Evolutionary conservation across 1,140 invertebrate species (phyloP), one percentile per base, ranked within the genome.

Genomic region (Drosophila watanabei): DNA sequence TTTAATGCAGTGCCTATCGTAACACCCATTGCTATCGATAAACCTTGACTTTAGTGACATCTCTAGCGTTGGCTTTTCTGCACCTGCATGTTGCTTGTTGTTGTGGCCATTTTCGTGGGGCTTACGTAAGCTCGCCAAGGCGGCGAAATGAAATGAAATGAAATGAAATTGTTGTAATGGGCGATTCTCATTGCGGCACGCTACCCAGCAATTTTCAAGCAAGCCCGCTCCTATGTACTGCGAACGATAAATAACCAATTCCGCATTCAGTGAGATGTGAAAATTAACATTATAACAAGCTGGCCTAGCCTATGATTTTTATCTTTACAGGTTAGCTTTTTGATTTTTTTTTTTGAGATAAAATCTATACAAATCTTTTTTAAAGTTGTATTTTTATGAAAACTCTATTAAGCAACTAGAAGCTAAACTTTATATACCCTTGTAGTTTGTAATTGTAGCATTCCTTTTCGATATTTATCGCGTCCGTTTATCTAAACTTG

Each of bases 141-240:
- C 85, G 84, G 84, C 79, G 57, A 87, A 87, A 87, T 87, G 78
- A 88, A 88, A 88, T 88, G 78, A 24, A 88, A 88, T 88, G 77
- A 88, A 88, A 88, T 88, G 77, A 88, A 88, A 88, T 89, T 88
- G 85, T 88, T 88, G 86, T 88, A 88, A 88, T 88, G 80, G 85
- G 73, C 85, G 85, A 88, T 88, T 88, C 87, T 89, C 85, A 81
- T 81, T 84, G 85, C 84, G 84, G 81, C 85, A 88, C 82, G 79
- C 82, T 35, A 75, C 45, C 71, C 75, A 79, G 57, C 45, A 52
- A 52, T 52, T 52, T 33, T 6, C 32, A 32, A 60, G 16, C n/a
- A 20, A 16, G 7, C 18, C 61, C 33, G 14, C 35, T 56, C 35
- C 14, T 35, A 39, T 56, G 33, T 56, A 24, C 56, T 58, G 14